A percentile compares a stretch with the other conserved stretches of the same genome.
phyloP scores from a whole-genome alignment of 2,888 invertebrate species.

The Cheilosia soror region DNA sequence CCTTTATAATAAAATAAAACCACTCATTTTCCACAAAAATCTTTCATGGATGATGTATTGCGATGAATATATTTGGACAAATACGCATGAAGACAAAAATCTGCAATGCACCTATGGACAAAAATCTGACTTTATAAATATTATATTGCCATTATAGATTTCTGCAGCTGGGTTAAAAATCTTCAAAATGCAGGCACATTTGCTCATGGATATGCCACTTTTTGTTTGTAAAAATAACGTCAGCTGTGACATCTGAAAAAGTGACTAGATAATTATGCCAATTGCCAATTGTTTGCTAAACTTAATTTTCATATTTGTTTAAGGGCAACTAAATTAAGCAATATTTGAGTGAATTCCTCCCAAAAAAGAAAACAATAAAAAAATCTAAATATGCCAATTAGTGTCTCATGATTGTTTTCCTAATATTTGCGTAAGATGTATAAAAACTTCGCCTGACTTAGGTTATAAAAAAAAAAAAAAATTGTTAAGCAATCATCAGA shows the following conservation, averaged over 20 bases:
- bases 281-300: background rate
- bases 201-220: too few relatives aligned
- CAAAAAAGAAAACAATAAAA: background rate
- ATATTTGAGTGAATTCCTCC: background rate
- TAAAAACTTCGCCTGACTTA: conserved; percentile 49
- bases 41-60: too few relatives aligned
- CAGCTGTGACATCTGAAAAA: background rate
- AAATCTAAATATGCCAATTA: conserved; percentile 46
- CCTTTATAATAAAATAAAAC: too few relatives aligned
- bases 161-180: too few relatives aligned
- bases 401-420: conserved; percentile 52
- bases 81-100: too few relatives aligned
- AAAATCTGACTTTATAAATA: too few relatives aligned
- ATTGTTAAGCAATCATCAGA: conserved; percentile 38
- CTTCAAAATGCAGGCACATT: too few relatives aligned
- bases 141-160: too few relatives aligned
- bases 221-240: background rate
- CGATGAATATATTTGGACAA: too few relatives aligned
- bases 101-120: too few relatives aligned
- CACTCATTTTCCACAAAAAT: too few relatives aligned
- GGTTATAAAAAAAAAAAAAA: conserved; percentile 34
- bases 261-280: background rate
- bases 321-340: background rate
- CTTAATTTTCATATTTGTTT: background rate
- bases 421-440: conserved; percentile 26